A percentile compares a stretch with the other conserved stretches of the same genome.
phyloP scores from a whole-genome alignment of 2,888 invertebrate genomes.

The Cryptops parisi region DNA sequence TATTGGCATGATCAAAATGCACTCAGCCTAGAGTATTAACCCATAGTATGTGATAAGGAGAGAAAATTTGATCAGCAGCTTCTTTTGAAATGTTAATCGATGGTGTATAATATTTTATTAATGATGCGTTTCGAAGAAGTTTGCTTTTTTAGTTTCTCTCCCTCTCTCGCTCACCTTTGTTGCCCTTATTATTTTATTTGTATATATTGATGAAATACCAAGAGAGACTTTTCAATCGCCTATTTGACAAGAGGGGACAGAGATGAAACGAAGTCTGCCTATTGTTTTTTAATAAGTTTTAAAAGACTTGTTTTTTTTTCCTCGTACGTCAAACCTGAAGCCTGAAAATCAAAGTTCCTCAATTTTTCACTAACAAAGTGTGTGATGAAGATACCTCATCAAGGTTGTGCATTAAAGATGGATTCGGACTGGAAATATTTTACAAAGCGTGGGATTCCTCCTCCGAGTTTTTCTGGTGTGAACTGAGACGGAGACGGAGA shows the following conservation, averaged over 20 bases:
- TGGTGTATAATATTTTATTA: not conserved
- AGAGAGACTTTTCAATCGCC: too few species aligned
- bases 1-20: too few species aligned
- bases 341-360: conserved; percentile 14
- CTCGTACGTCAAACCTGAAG: not conserved
- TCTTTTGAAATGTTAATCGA: not conserved
- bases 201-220: not conserved
- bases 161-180: not conserved
- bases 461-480: too few species aligned
- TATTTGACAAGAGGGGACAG: too few species aligned
- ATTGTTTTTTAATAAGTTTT: not conserved
- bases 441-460: too few species aligned
- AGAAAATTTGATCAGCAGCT: not conserved
- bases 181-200: not conserved
- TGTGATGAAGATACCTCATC: not conserved
- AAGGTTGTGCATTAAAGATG: not conserved
- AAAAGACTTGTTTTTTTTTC: not conserved
- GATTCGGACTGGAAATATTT: not conserved
- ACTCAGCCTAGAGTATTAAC: too few species aligned
- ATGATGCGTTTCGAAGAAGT: not conserved
- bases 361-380: not conserved
- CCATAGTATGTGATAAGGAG: not conserved
- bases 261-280: not conserved
- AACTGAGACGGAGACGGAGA: too few species aligned
- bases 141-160: not conserved